Evolutionary conservation across 1,140 invertebrate species (phyloP).

Genomic region (Brachionus sp.): DNA sequence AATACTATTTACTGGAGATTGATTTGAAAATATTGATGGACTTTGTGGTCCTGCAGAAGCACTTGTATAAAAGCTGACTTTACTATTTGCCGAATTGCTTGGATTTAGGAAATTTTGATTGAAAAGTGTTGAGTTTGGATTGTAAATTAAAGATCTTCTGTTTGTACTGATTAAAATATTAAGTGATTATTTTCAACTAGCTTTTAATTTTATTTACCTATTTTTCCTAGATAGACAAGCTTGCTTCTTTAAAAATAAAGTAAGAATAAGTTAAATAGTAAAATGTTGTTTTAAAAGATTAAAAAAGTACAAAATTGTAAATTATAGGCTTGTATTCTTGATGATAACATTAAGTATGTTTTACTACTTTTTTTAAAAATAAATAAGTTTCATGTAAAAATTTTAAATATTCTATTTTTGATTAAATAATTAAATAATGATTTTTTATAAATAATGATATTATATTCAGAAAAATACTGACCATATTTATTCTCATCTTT

Average conservation of each 20-base stretch:
- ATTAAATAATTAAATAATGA: too few relatives aligned
- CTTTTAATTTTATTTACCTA: not conserved
- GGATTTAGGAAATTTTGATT: not conserved
- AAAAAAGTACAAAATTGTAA: not conserved
- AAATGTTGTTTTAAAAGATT: not conserved
- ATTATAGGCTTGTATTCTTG: too few relatives aligned
- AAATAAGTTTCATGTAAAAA: too few relatives aligned
- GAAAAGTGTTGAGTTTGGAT: conserved; percentile 16
- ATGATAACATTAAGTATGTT: too few relatives aligned
- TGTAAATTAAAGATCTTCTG: conserved; percentile 23
- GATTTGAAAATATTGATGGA: not conserved
- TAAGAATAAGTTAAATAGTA: too few relatives aligned
- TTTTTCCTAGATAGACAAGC: not conserved
- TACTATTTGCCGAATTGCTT: not conserved
- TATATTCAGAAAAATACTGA: too few relatives aligned
- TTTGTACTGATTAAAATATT: not conserved
- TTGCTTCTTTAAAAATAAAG: not conserved
- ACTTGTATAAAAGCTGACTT: not conserved
- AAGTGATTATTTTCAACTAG: not conserved
- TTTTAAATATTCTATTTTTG: too few relatives aligned
- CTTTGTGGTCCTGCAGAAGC: conserved; percentile 21
- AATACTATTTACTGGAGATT: not conserved
- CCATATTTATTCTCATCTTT: too few relatives aligned
- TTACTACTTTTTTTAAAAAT: too few relatives aligned
- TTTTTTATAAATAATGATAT: too few relatives aligned